phyloP scores from a whole-genome alignment of 2,888 invertebrate species.

The Phyllotreta striolata region DNA sequence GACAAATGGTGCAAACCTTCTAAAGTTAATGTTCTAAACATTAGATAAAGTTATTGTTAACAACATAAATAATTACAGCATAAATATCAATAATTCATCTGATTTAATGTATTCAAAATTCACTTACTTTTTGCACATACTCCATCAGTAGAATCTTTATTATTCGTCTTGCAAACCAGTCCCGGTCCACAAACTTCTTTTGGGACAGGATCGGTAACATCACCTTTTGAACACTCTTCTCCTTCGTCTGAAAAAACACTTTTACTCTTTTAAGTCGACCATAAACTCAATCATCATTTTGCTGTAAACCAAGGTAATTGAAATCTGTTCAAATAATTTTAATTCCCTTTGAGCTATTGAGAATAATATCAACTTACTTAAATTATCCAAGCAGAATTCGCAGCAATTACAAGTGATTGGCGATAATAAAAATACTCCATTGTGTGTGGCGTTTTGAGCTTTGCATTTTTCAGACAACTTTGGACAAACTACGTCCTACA shows the following conservation, averaged over 20 bases:
- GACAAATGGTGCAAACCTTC: too few species aligned
- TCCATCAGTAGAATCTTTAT: slow-evolving; percentile 47
- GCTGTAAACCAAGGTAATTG: too few species aligned
- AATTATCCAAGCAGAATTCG: slow-evolving; percentile 66
- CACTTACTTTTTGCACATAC: slow-evolving; percentile 65
- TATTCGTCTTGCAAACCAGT: slow-evolving; percentile 59
- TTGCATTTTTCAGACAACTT: slow-evolving; percentile 60
- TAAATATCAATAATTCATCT: too few species aligned
- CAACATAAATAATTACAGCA: too few species aligned
- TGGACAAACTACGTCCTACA: slow-evolving; percentile 38
- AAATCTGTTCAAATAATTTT: slow-evolving; percentile 3
- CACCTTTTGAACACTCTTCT: slow-evolving; percentile 61
- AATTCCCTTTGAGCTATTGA: neutral
- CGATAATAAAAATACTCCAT: slow-evolving; percentile 65
- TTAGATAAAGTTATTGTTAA: too few species aligned
- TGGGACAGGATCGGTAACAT: slow-evolving; percentile 63
- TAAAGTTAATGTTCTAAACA: too few species aligned
- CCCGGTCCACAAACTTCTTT: slow-evolving; percentile 69
- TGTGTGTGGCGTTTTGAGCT: slow-evolving; percentile 66
- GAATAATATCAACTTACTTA: slow-evolving; percentile 59
- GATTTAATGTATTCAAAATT: neutral
- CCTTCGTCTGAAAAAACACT: slow-evolving; percentile 62
- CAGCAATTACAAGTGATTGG: slow-evolving; percentile 72
- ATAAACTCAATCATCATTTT: too few species aligned
- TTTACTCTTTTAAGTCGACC: too few species aligned